Conservation (phyloP, 2,888 invertebrate species). For the Abrostola tripartita region DNA sequence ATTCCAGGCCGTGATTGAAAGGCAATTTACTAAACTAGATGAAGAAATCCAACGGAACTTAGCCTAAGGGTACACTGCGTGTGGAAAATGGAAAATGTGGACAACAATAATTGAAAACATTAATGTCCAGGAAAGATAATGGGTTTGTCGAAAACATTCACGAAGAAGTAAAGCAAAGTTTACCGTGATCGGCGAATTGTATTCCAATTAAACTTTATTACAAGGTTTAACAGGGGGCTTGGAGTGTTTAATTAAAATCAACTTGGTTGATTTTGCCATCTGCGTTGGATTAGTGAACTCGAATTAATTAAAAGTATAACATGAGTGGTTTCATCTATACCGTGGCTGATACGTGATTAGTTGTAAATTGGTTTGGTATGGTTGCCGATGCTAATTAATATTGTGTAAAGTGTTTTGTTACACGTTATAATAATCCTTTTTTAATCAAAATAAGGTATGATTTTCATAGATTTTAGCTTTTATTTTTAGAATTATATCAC, state of each 20-base stretch:
- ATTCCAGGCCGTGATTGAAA: constrained; percentile 15
- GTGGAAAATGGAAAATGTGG: constrained; percentile 24
- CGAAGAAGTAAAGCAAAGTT: constrained; percentile 43
- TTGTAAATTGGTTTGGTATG: constrained; percentile 31
- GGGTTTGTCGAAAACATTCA: constrained; percentile 41
- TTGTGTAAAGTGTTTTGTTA: background rate
- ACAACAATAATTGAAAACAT: constrained; percentile 48
- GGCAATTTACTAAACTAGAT: constrained; percentile 23
- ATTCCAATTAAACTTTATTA: constrained; percentile 61
- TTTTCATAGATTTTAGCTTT: background rate
- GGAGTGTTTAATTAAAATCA: constrained; percentile 53
- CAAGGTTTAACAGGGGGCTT: constrained; percentile 33
- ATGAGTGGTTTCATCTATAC: constrained; percentile 30
- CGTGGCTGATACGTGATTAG: constrained; percentile 30
- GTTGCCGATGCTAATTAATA: constrained; percentile 6
- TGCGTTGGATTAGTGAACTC: constrained; percentile 46
- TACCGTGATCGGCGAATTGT: constrained; percentile 46
- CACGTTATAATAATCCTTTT: background rate
- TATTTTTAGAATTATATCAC: constrained; percentile 5
- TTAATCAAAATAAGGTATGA: background rate
- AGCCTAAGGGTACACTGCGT: constrained; percentile 9
- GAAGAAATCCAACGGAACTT: constrained; percentile 11
- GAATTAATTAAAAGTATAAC: constrained; percentile 47
- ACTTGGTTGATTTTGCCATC: constrained; percentile 44
- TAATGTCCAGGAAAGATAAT: constrained; percentile 41